Percentiles rank a stretch among this genome's conserved stretches.
Evolutionary conservation across 2,888 invertebrate species (phyloP).

Genomic region (Crocallis elinguaria): DNA sequence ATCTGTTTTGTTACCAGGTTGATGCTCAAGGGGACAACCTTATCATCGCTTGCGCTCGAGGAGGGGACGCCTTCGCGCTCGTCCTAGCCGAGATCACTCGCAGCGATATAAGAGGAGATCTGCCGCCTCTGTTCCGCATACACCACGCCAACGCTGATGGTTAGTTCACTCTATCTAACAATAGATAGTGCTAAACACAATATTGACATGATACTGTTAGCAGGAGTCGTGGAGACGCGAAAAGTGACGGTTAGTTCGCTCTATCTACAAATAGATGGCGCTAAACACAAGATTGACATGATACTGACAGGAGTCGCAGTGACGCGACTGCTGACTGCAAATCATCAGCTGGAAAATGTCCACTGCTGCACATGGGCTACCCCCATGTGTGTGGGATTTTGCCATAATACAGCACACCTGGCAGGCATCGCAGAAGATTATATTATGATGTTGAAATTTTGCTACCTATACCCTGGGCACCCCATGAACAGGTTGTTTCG

Average conservation of each 20-base stretch:
- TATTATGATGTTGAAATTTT: no score
- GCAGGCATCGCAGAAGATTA: no score
- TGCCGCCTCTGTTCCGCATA: conserved; percentile 61
- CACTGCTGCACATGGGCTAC: no score
- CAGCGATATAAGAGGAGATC: conserved; percentile 26
- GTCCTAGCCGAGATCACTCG: conserved; percentile 50
- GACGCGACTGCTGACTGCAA: no score
- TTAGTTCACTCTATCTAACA: conserved; percentile 37
- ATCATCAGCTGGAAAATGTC: background rate
- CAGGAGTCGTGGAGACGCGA: no score
- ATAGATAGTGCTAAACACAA: conserved; percentile 4
- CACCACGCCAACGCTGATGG: conserved; percentile 71
- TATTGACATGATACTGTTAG: no score
- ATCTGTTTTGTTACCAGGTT: conserved; percentile 49
- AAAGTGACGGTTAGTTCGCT: conserved; percentile 62
- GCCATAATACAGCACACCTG: no score
- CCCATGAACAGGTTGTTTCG: no score
- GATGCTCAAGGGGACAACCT: conserved; percentile 69
- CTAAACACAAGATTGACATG: background rate
- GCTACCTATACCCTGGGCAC: no score
- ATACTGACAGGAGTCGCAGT: no score
- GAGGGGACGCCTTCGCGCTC: conserved; percentile 61
- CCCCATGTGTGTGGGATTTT: no score
- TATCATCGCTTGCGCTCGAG: conserved; percentile 65
- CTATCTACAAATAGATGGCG: background rate